Base-by-base conservation (phyloP, 1,140 invertebrate species). In the Papilio helenus region DNA sequence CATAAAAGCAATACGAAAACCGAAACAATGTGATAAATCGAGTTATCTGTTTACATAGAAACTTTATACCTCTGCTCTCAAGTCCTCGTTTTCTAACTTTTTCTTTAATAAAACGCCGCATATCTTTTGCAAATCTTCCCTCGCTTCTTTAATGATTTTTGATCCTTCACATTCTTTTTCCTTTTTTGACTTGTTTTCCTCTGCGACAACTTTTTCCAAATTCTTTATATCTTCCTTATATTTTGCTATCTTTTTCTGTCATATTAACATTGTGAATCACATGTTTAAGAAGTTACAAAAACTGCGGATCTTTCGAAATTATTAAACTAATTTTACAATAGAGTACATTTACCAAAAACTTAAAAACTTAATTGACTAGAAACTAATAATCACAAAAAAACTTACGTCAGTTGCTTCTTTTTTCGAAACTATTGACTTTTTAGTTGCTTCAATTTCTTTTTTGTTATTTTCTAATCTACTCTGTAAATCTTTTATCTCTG, bases 21-120 rank as follows among this genome's bases (percentile, higher is more conserved):
- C 14, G 44, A 44, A 44, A 44, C 10, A 44, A 44, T 44, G 10
- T 44, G 9, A 2, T 5, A 34, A 10, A 44, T 44, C 9, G 44
- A 44, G 44, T 9, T 12, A 44, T 49, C 12, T 2, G 46, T n/a
- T n/a, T n/a, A n/a, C n/a, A n/a, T n/a, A n/a, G n/a, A n/a, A 18
- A 49, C 2, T 18, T 49, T 49, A 46, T 29, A 91, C 92, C 88
- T 94, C 90, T 72, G 89, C 87, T 80, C 68, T 82, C 65, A 92
- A 51, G 68, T 93, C 88, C 84, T 91, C 91, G 72, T 89, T 91
- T 82, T 93, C 89, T 20, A 94, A 77, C 84, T 87, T 93, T 80
- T 90, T 93, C 71, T 92, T 80, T 26, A 94, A 55, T 29, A 93
- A 84, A n/a, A 87, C 74, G 76, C 84, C 90, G 46, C 85, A 90